Base-by-base conservation (phyloP, 2,888 invertebrate species). In the Drosophila meridiana region DNA sequence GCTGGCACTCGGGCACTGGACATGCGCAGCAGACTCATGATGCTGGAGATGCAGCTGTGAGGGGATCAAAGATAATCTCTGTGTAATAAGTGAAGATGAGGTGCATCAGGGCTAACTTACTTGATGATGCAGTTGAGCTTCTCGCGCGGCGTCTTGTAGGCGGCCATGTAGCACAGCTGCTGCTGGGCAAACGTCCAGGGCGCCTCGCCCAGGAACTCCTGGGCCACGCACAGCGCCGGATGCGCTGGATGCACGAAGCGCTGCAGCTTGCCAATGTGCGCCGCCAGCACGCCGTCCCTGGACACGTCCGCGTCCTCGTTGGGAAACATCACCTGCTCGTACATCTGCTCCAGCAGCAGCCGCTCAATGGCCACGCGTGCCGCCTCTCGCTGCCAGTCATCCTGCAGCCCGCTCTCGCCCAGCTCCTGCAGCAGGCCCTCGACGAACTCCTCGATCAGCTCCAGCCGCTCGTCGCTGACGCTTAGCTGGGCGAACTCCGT, bases 141-240 rank as follows among this genome's bases (percentile, higher is more conserved):
- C 93, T 98, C 98, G 55, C 96, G 94, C 9, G 98, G 98, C 8
- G 98, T 97, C 93, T 97, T 96, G 93, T 97, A 98, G 9, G 98
- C 98, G 77, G 97, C 96, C 92, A 99, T 96, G 80, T 97, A 96
- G 45, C 96, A 95, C 64, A 99, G 95, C 90, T 97, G 97, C 59
- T 96, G 95, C 94, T 99, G 99, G 48, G 99, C 99, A 90, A 98
- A 97, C 40, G 97, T 96, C 99, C 97, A 99, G 20, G 99, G 99
- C 90, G 98, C 98, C 91, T 99, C 99, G 91, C 97, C 96, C 91
- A 97, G 95, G 91, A 96, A 96, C 82, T 96, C 95, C 93, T 96
- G 96, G 42, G 97, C 97, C 84, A 98, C 97, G 90, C 96, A 94
- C 68, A 97, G 93, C 92, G 97, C 96, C 87, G 96, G 96, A 93